phyloP scores from a whole-genome alignment of 2,797 vertebrate genomes.

The Rhinatrema bivittatum region DNA sequence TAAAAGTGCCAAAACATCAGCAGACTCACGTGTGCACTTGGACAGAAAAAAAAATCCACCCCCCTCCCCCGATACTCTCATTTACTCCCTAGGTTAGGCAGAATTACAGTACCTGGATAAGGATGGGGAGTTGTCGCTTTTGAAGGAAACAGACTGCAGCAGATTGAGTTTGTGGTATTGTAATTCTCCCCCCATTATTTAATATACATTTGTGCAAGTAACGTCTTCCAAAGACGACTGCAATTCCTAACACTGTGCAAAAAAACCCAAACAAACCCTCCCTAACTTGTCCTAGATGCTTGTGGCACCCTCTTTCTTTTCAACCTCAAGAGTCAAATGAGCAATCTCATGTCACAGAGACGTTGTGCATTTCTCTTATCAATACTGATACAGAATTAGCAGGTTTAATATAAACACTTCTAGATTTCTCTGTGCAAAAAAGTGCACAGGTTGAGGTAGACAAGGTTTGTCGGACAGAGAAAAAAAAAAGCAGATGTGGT shows the following conservation, averaged over 20 bases:
- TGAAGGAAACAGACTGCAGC: conserved; percentile 28
- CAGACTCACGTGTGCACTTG: conserved; percentile 46
- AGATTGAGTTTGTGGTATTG: conserved; percentile 34
- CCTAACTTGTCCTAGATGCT: conserved; percentile 2
- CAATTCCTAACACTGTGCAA: conserved; percentile 58
- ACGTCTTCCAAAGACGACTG: conserved; percentile 37
- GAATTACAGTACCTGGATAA: conserved; percentile 65
- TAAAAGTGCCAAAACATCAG: conserved; percentile 51
- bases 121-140: conserved; percentile 50
- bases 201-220: conserved; percentile 43
- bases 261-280: no score
- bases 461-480: conserved; percentile 20
- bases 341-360: conserved; percentile 39
- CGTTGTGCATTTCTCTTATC: conserved; percentile 30
- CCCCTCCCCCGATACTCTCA: conserved; percentile 46
- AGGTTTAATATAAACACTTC: conserved; percentile 97
- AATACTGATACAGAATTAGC: conserved; percentile 51
- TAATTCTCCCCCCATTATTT: conserved; percentile 6
- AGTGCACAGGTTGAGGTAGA: conserved; percentile 82
- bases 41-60: conserved; percentile 44
- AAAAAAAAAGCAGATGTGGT: conserved; percentile 15
- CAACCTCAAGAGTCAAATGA: no score
- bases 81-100: conserved; percentile 49
- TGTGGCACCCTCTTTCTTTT: no score
- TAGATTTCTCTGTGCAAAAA: conserved; percentile 67